Evolutionary conservation across 2,797 vertebrate species (phyloP), one percentile per base, ranked within the genome.

Genomic region (Paguma larvata): DNA sequence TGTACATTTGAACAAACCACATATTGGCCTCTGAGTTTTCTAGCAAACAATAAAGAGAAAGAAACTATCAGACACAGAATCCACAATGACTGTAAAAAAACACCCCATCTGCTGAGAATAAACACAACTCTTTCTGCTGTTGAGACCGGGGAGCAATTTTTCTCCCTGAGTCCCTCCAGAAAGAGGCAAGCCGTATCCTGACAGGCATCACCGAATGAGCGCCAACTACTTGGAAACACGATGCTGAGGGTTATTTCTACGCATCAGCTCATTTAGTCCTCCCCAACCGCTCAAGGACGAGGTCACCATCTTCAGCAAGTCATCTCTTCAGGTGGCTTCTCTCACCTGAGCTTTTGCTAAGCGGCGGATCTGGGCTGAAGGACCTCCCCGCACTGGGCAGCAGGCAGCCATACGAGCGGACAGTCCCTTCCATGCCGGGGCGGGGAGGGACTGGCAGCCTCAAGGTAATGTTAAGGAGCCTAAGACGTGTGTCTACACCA

Each of bases 271-370:
- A 8, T 5, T 15, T 0, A 44, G 0, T 34, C 75, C 46, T 12
- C 4, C 4, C 12, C 46, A 82, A 1, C 27, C 1, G 0, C 56
- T 1, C 0, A 0, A 67, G 68, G 23, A 3, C 0, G 2, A 27
- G 73, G 8, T 18, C 59, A 3, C 34, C 65, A 5, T 18, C 59
- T 18, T 3, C 32, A 12, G 63, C 44, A 77, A 10, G 46, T 53
- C 23, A 34, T 75, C 65, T 59, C 19, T 12, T 6, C 44, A 3
- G 5, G 1, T 0, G 2, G 32, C 41, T 14, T 27, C 72, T 19
- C 89, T 32, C 53, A 2, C 23, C 75, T 12, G 18, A 18, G 34
- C 21, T 6, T 21, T 8, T 15, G 41, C 80, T 15, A 18, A 25
- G 13, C 6, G 34, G 19, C 19, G 46, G 3, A 15, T 85, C 77